A percentile compares a stretch with the other conserved stretches of the same genome.
Evolutionary conservation across 30 jellyfish, hydroid and myxozoan species (phyloP).

Genomic region (Sanderia malayensis): DNA sequence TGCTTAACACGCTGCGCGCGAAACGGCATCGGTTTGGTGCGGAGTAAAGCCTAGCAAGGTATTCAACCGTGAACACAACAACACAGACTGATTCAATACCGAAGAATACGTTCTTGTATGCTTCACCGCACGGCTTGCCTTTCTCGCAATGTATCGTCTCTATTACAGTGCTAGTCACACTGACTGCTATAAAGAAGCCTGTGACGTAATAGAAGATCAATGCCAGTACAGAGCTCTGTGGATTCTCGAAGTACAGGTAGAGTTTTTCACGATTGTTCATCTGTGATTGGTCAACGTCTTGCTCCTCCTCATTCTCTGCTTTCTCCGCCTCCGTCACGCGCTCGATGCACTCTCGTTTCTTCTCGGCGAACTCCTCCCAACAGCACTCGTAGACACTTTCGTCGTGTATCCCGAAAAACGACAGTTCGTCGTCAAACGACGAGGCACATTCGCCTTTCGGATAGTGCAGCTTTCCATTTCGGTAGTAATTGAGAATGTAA

Average conservation of each 20-base stretch:
- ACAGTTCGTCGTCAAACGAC: conserved; percentile 78
- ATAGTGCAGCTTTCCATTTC: conserved; percentile 80
- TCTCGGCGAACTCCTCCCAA: conserved; percentile 68
- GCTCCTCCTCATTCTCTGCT: conserved; percentile 38
- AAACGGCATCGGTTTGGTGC: conserved; percentile 86
- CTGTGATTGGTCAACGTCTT: conserved; percentile 33
- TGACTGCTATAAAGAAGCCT: conserved; percentile 87
- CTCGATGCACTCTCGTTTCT: conserved; percentile 68
- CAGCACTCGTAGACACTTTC: conserved; percentile 76
- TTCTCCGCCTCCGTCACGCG: conserved; percentile 67
- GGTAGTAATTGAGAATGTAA: conserved; percentile 70
- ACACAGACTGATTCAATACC: conserved; percentile 83
- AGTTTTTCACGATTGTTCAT: conserved; percentile 68
- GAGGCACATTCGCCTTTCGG: conserved; percentile 89
- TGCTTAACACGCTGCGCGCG: conserved; percentile 70
- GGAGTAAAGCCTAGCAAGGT: conserved; percentile 75
- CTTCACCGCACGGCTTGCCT: conserved; percentile 76
- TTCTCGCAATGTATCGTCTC: conserved; percentile 87
- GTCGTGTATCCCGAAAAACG: conserved; percentile 82
- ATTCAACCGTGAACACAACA: conserved; percentile 77
- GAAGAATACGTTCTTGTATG: conserved; percentile 61
- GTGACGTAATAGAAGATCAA: conserved; percentile 77
- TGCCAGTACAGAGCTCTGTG: conserved; percentile 76
- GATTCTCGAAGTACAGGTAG: conserved; percentile 87
- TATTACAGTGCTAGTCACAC: conserved; percentile 76